Evolutionary conservation across 2,888 invertebrate genomes (phyloP).

Genomic region (Meganola albula): DNA sequence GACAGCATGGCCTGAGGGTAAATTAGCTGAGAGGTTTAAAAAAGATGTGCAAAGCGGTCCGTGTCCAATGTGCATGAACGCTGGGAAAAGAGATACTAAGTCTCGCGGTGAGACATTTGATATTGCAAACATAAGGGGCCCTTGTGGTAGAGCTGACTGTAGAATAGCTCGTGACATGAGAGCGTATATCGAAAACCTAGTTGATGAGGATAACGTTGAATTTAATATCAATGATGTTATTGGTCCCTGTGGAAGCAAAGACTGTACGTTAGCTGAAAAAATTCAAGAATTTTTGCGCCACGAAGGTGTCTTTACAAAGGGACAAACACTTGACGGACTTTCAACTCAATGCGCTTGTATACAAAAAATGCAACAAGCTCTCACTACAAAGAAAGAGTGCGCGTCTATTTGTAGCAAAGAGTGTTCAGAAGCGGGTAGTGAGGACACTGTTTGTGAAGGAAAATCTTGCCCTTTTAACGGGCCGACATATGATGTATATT

Average conservation of each 20-base stretch:
- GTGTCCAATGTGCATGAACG: constrained; percentile 55
- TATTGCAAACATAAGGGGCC: constrained; percentile 63
- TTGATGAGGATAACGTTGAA: constrained; percentile 57
- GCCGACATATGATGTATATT: constrained; percentile 41
- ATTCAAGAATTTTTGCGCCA: constrained; percentile 59
- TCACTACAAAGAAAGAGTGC: constrained; percentile 42
- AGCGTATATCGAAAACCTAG: constrained; percentile 59
- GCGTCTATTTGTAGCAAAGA: constrained; percentile 45
- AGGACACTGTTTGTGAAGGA: constrained; percentile 40
- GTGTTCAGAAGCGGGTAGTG: constrained; percentile 43
- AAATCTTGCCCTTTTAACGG: constrained; percentile 43
- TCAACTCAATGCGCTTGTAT: constrained; percentile 67
- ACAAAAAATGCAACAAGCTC: constrained; percentile 50
- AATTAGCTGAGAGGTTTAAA: constrained; percentile 55
- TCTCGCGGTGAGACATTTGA: constrained; percentile 44
- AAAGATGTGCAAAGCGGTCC: constrained; percentile 48
- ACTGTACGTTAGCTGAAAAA: constrained; percentile 57
- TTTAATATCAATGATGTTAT: constrained; percentile 52
- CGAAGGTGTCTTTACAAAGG: constrained; percentile 49
- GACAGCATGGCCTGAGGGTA: constrained; percentile 55
- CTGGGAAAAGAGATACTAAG: constrained; percentile 33
- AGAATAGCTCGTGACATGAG: constrained; percentile 61
- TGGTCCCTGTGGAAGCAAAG: constrained; percentile 66
- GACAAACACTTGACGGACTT: constrained; percentile 42
- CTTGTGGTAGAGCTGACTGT: constrained; percentile 64